Evolutionary conservation across 2,888 invertebrate genomes (phyloP).

Genomic region (Leptopilina myrica): DNA sequence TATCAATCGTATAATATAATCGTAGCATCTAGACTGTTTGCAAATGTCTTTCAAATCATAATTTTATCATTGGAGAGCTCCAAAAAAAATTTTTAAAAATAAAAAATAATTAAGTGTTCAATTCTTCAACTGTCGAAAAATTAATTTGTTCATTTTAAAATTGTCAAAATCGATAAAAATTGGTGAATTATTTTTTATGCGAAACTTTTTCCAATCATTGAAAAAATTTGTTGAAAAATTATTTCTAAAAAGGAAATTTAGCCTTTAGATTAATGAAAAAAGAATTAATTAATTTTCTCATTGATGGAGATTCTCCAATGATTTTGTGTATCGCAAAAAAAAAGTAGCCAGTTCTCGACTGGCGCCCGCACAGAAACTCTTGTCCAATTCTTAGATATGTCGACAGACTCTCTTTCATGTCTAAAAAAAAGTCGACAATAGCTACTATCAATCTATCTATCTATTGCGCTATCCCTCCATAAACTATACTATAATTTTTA

Average conservation of each 20-base stretch:
- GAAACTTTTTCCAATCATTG: too few relatives aligned
- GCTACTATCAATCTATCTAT: conserved; percentile 63
- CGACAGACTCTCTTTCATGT: conserved; percentile 57
- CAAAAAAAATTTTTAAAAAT: neutral
- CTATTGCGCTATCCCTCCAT: conserved; percentile 58
- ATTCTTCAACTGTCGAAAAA: too few relatives aligned
- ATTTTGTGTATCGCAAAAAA: conserved; percentile 51
- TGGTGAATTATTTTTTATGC: too few relatives aligned
- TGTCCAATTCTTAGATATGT: conserved; percentile 76
- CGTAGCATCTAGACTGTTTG: conserved; percentile 58
- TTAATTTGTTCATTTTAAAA: too few relatives aligned
- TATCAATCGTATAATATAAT: conserved; percentile 48
- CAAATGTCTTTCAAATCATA: conserved; percentile 50
- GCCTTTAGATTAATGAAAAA: too few relatives aligned
- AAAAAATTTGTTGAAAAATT: too few relatives aligned
- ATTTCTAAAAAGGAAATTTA: too few relatives aligned
- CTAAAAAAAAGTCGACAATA: conserved; percentile 54
- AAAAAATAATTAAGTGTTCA: too few relatives aligned
- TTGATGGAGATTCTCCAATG: conserved; percentile 8
- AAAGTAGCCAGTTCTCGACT: conserved; percentile 72
- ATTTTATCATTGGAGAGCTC: conserved; percentile 26
- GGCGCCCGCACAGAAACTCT: conserved; percentile 77
- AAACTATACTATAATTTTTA: conserved; percentile 6
- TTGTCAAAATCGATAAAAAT: too few relatives aligned
- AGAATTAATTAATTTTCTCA: neutral